Conservation (phyloP, 2,888 invertebrate species). For the Diloba caeruleocephala region DNA sequence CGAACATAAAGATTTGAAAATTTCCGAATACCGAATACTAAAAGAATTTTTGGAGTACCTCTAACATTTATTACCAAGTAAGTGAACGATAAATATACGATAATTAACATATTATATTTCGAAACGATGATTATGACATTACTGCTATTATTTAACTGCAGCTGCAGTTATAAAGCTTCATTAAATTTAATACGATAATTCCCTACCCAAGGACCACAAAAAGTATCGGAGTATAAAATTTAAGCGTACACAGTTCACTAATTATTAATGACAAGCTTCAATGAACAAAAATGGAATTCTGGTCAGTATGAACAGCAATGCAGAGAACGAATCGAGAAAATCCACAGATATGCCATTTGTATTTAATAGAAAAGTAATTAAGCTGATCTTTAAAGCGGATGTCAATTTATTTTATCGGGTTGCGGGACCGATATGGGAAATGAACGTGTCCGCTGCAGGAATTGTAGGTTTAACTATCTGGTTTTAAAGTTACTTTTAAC, state of each 20-base stretch:
- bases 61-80: no score
- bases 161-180: constrained; percentile 31
- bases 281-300: constrained; percentile 34
- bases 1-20: no score
- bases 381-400: constrained; percentile 50
- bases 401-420: constrained; percentile 58
- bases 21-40: no score
- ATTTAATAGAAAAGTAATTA: constrained; percentile 56
- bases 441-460: constrained; percentile 44
- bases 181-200: constrained; percentile 39
- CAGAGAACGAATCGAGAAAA: constrained; percentile 7
- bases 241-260: constrained; percentile 58
- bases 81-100: no score
- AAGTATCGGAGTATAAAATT: constrained; percentile 58
- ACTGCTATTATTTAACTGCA: constrained; percentile 13
- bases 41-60: no score
- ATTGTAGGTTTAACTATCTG: constrained; percentile 49
- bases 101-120: constrained; percentile 5
- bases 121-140: constrained; percentile 11
- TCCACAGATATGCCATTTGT: constrained; percentile 33
- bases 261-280: constrained; percentile 59
- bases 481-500: constrained; percentile 43
- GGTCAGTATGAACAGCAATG: constrained; percentile 11
- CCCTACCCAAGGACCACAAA: constrained; percentile 38
- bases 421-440: constrained; percentile 38